These are phyloP conservation scores for Papilio gigon DNA, from an alignment of 2,888 invertebrate genomes.

Conservation along the genomic window DNA sequence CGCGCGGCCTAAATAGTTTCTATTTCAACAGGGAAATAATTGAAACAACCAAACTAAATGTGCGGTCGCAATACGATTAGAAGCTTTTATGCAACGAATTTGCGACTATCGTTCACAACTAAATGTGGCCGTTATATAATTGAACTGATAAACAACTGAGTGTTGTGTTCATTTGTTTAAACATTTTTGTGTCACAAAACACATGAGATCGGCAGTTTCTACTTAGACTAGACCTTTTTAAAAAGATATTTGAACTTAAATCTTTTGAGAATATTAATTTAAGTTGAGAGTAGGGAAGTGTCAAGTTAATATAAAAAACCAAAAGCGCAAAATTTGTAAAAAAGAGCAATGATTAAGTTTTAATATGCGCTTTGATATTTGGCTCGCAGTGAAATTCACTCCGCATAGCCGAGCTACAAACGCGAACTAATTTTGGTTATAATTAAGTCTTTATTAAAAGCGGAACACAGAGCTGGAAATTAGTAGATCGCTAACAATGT, in stretches of 20 bases:
- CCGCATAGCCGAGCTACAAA: conserved; percentile 25
- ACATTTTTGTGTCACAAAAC: too few species aligned
- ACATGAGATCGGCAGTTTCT: too few species aligned
- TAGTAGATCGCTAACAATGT: conserved; percentile 10
- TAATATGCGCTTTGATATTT: conserved; percentile 22
- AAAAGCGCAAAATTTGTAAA: too few species aligned
- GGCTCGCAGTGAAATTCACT: conserved; percentile 25
- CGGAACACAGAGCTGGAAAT: conserved; percentile 29
- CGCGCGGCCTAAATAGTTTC: conserved; percentile 36
- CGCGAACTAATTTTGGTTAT: conserved; percentile 29
- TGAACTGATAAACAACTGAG: conserved; percentile 5
- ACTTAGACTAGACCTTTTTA: too few species aligned
- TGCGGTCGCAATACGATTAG: conserved; percentile 34
- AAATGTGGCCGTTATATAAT: neutral
- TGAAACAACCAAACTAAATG: conserved; percentile 40
- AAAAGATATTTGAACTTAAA: too few species aligned
- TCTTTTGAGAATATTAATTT: too few species aligned
- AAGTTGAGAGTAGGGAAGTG: too few species aligned
- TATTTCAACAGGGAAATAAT: conserved; percentile 40
- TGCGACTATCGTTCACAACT: conserved; percentile 6
- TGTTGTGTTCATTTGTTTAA: too few species aligned
- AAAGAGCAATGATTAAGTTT: conserved; percentile 3
- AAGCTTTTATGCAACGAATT: conserved; percentile 25
- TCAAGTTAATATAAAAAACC: too few species aligned
- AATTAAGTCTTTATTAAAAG: conserved; percentile 30